Percentiles rank a stretch among this genome's conserved stretches.
Conservation (phyloP, 92 coral and sea anemone genomes). For the Palythoa grandiflora region DNA sequence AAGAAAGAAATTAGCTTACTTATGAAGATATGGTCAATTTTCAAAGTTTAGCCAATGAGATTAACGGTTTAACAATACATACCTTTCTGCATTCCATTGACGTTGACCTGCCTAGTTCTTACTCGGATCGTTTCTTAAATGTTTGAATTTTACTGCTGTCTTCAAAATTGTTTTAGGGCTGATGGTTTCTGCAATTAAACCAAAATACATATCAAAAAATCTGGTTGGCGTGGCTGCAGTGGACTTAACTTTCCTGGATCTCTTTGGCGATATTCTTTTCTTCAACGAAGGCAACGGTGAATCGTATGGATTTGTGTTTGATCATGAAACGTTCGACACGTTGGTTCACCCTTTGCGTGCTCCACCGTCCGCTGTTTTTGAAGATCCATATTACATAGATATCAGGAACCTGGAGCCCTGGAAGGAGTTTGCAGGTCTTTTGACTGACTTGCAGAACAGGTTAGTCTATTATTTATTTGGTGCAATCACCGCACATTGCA, state of each 20-base stretch:
- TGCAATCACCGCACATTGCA: background rate
- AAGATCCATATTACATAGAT: constrained; percentile 25
- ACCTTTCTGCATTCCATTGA: too few species aligned
- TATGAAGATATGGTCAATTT: too few species aligned
- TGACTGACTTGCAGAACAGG: constrained; percentile 9
- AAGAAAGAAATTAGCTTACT: too few species aligned
- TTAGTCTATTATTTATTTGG: background rate
- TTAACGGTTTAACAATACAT: too few species aligned
- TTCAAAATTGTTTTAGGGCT: background rate
- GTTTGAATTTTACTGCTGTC: background rate
- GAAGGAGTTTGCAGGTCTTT: background rate
- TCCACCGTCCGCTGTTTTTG: constrained; percentile 32
- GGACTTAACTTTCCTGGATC: constrained; percentile 35
- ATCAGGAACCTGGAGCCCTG: constrained; percentile 18
- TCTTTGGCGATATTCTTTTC: constrained; percentile 19
- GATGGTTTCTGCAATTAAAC: constrained; percentile 47
- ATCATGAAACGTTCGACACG: constrained; percentile 24
- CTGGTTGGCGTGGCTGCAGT: constrained; percentile 33
- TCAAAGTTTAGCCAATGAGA: too few species aligned
- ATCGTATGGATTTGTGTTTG: constrained; percentile 33
- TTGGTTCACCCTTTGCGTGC: constrained; percentile 43
- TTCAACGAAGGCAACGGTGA: constrained; percentile 44
- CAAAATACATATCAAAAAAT: background rate
- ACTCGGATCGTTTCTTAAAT: too few species aligned
- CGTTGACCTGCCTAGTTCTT: too few species aligned